Conservation (phyloP, 2,888 invertebrate species). For the Rhagophthalmus giganteus region DNA sequence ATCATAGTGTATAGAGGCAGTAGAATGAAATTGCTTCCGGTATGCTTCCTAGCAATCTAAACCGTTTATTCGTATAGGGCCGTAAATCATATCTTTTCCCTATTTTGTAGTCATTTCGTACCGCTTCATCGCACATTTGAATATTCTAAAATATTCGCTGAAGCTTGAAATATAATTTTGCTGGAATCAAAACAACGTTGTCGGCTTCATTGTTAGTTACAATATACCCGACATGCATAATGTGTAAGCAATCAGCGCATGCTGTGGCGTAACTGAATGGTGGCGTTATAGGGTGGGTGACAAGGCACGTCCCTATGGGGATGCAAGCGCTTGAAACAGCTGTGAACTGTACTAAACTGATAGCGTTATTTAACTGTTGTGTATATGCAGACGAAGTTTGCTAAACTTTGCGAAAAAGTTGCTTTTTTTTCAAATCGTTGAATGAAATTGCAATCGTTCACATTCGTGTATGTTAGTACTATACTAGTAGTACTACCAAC, state of each 20-base stretch:
- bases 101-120: slow-evolving; percentile 37
- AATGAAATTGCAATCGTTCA: slow-evolving; percentile 6
- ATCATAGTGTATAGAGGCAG: neutral
- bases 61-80: slow-evolving; percentile 13
- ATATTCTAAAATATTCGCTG: slow-evolving; percentile 37
- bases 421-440: slow-evolving; percentile 1
- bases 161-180: slow-evolving; percentile 41
- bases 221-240: slow-evolving; percentile 55
- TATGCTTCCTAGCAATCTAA: slow-evolving; percentile 15
- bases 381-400: too few relatives aligned
- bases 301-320: slow-evolving; percentile 29
- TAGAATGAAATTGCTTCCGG: slow-evolving; percentile 6
- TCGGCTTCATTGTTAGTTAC: slow-evolving; percentile 38
- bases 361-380: slow-evolving; percentile 41
- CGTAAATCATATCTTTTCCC: slow-evolving; percentile 35
- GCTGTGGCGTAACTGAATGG: slow-evolving; percentile 42
- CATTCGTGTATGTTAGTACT: slow-evolving; percentile 25
- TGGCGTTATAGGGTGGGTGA: slow-evolving; percentile 38
- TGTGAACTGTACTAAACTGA: slow-evolving; percentile 39
- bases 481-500: too few relatives aligned
- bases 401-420: too few relatives aligned
- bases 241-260: slow-evolving; percentile 54
- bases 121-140: slow-evolving; percentile 39
- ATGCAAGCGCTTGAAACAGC: slow-evolving; percentile 43
- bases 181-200: slow-evolving; percentile 39